Evolutionary conservation across 2,888 invertebrate species (phyloP).

Genomic region (Dynastes maya): DNA sequence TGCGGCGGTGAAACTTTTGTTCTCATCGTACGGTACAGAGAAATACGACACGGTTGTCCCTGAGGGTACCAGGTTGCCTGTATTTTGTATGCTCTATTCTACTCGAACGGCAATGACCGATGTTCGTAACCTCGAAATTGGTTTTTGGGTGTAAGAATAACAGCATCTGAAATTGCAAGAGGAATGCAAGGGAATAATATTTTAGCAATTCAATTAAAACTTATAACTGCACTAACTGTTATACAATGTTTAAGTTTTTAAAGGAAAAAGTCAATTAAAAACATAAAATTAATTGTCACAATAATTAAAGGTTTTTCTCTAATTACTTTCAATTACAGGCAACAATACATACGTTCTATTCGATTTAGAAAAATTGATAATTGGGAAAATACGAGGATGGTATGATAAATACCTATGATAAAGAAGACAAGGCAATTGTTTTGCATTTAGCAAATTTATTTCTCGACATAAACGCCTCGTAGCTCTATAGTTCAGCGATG

Average conservation of each 20-base stretch:
- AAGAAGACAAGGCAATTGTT: no score
- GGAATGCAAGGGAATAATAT: neutral
- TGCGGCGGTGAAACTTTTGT: conserved; percentile 30
- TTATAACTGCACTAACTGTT: neutral
- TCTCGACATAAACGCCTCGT: no score
- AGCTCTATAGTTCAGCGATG: no score
- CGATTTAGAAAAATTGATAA: no score
- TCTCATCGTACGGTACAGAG: neutral
- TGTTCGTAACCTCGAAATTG: conserved; percentile 6
- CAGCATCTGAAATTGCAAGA: neutral
- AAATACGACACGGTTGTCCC: conserved; percentile 1
- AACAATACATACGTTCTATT: no score
- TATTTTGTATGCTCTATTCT: conserved; percentile 10
- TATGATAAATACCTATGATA: no score
- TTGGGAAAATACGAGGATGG: no score
- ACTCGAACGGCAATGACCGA: conserved; percentile 2
- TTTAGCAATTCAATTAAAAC: neutral
- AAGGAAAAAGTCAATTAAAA: no score
- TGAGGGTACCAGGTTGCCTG: conserved; percentile 18
- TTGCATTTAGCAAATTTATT: no score
- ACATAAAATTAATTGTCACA: no score
- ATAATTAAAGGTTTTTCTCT: no score
- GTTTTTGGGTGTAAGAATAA: conserved; percentile 13
- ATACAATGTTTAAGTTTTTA: neutral
- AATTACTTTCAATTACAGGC: no score